Conservation (phyloP, 2,797 vertebrate genomes). For the Pipistrellus kuhlii region DNA sequence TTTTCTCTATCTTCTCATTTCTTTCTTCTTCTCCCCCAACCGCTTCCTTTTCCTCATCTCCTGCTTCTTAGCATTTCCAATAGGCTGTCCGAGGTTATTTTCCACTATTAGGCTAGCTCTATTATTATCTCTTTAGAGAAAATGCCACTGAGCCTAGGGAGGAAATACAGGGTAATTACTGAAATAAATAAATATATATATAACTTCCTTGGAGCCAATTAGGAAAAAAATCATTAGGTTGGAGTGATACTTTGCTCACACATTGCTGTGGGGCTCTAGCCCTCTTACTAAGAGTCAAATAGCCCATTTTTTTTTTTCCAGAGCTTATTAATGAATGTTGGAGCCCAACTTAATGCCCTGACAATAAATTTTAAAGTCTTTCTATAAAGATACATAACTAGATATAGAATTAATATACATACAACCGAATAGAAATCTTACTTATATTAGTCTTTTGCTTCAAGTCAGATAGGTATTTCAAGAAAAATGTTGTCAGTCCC, state of each 20-base stretch:
- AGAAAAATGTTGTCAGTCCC: neutral
- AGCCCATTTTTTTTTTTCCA: neutral
- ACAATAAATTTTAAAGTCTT: conserved; percentile 27
- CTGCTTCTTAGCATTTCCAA: neutral
- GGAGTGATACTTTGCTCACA: conserved; percentile 28
- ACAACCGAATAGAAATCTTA: neutral
- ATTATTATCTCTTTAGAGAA: conserved; percentile 68
- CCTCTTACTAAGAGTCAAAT: neutral
- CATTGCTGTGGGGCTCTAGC: neutral
- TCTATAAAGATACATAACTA: neutral
- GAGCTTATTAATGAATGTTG: conserved; percentile 11
- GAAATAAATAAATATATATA: neutral
- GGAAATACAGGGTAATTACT: conserved; percentile 61
- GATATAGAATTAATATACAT: neutral
- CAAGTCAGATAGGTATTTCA: neutral
- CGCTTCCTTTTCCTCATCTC: neutral
- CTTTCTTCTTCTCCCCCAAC: neutral
- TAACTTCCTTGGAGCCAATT: conserved; percentile 51
- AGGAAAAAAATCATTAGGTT: conserved; percentile 12
- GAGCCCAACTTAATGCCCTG: neutral
- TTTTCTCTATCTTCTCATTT: neutral
- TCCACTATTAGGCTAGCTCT: conserved; percentile 56
- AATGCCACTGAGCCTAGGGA: conserved; percentile 65
- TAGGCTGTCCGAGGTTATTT: conserved; percentile 61
- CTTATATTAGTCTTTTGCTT: neutral